These are phyloP conservation scores for Silurus aristotelis DNA, from an alignment of 2,797 vertebrate genomes.

Conservation along the genomic window DNA sequence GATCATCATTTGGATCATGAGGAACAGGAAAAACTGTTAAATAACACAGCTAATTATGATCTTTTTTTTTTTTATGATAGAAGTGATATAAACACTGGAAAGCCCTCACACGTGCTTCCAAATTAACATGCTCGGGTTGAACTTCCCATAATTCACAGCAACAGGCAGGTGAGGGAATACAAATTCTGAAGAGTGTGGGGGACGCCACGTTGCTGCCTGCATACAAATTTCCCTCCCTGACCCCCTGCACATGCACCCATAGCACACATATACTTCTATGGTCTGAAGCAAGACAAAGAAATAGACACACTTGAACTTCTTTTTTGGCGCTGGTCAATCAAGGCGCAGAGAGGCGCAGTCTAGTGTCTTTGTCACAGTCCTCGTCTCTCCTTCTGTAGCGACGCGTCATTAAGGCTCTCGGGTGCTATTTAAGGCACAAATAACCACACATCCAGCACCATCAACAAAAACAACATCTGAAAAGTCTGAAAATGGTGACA, in stretches of 20 bases:
- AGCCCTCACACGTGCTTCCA: slow-evolving; percentile 86
- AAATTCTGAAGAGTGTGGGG: slow-evolving; percentile 64
- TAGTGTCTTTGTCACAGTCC: slow-evolving; percentile 67
- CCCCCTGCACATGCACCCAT: slow-evolving; percentile 52
- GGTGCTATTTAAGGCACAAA: slow-evolving; percentile 49
- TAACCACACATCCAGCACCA: slow-evolving; percentile 55
- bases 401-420: slow-evolving; percentile 48
- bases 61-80: not conserved
- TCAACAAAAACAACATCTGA: slow-evolving; percentile 55
- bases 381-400: slow-evolving; percentile 60
- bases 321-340: slow-evolving; percentile 63
- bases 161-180: slow-evolving; percentile 94
- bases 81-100: slow-evolving; percentile 72
- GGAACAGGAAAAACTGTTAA: not conserved
- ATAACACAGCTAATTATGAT: not conserved
- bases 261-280: slow-evolving; percentile 58
- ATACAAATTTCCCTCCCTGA: slow-evolving; percentile 76
- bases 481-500: slow-evolving; percentile 29
- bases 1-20: not conserved
- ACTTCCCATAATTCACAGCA: slow-evolving; percentile 87
- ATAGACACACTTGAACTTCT: slow-evolving; percentile 71
- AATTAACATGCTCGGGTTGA: slow-evolving; percentile 88
- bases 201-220: slow-evolving; percentile 71
- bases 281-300: slow-evolving; percentile 74
- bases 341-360: slow-evolving; percentile 66